Base-by-base conservation (phyloP, 2,113 vertebrate species). In the Sphaerodactylus townsendi region DNA sequence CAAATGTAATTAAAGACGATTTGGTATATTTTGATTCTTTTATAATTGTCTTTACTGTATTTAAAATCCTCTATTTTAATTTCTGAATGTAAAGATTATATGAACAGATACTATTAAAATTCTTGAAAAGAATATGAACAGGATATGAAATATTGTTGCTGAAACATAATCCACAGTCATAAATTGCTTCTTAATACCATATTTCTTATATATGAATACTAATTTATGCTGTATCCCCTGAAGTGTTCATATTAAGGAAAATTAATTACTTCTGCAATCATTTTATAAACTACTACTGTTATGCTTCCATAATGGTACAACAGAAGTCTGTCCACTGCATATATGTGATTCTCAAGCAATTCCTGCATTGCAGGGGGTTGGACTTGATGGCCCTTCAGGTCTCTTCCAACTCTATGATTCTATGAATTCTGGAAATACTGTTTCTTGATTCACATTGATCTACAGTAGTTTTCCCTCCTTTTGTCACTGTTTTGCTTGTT, bases 401-500 rank as follows among this genome's bases (percentile, higher is more conserved):
- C n/a, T n/a, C n/a, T n/a, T n/a, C n/a, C n/a, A n/a, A n/a, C n/a
- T n/a, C n/a, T n/a, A n/a, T n/a, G n/a, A n/a, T n/a, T n/a, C n/a
- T n/a, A n/a, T n/a, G n/a, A n/a, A n/a, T n/a, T n/a, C n/a, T n/a
- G n/a, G n/a, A n/a, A n/a, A n/a, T n/a, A n/a, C n/a, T n/a, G 30
- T 62, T 1, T 5, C 0, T 0, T 23, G 53, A 75, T 56, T 79
- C n/a, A 0, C 39, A 28, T 14, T 2, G 65, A 33, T n/a, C 71
- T 17, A 48, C 28, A 48, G 28, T 2, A 28, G 1, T 1, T 48
- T 50, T 41, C 33, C 46, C 21, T 37, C 59, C 79, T 79, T 7
- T 72, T 69, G 44, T 21, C 85, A 70, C 56, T 85, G 19, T 64
- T 84, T 8, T 25, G 19, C 64, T 84, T 82, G 37, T 41, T 30